A percentile compares a stretch with the other conserved stretches of the same genome.
Evolutionary conservation across 2,113 vertebrate species (phyloP).

Genomic region (Sylvietta virens): DNA sequence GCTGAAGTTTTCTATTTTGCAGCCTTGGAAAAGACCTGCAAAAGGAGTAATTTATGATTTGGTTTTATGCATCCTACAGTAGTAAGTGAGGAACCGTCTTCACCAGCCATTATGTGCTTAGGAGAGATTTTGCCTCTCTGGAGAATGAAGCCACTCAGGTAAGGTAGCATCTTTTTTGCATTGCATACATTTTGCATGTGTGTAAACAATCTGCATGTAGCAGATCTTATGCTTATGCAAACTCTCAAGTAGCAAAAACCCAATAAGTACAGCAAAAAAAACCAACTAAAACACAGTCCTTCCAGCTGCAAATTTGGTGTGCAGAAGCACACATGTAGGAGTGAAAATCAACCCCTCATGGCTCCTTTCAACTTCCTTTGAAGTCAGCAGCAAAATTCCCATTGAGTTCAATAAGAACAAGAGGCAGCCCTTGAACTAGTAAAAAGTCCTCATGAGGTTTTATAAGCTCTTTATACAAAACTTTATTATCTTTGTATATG

Average conservation of each 20-base stretch:
- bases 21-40: neutral
- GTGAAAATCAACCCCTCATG: conserved; percentile 43
- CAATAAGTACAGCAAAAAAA: neutral
- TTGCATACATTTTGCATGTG: fast-evolving
- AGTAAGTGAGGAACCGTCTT: neutral
- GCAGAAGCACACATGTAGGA: conserved; percentile 21
- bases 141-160: neutral
- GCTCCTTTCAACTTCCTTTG: conserved; percentile 55
- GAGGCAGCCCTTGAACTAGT: conserved; percentile 16
- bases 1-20: neutral
- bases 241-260: neutral
- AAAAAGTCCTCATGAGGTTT: conserved; percentile 30
- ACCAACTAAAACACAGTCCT: neutral
- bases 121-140: neutral
- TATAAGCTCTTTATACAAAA: conserved; percentile 31
- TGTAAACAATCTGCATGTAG: neutral
- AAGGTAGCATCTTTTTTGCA: neutral
- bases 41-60: neutral
- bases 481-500: neutral
- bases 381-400: conserved; percentile 55
- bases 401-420: conserved; percentile 43
- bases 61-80: neutral
- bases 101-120: neutral
- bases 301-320: conserved; percentile 47
- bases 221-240: neutral